phyloP scores from a whole-genome alignment of 2,113 vertebrate genomes.

The Argyrosomus japonicus region DNA sequence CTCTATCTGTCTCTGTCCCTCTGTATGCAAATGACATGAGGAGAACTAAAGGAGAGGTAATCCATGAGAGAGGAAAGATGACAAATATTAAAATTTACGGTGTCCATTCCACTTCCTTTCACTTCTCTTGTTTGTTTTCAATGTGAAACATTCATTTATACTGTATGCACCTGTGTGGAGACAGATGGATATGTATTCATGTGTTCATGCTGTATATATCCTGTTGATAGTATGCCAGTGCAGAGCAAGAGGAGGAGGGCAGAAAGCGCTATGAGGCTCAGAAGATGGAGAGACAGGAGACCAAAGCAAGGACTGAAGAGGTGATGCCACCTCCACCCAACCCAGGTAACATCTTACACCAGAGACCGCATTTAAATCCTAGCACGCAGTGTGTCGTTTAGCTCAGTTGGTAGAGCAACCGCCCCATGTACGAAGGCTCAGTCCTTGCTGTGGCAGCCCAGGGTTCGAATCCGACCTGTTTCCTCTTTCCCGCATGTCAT shows the following conservation, averaged over 20 bases:
- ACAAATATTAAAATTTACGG: slow-evolving; percentile 22
- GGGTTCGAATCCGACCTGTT: too few relatives aligned
- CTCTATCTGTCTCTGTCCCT: background rate
- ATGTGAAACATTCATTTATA: background rate
- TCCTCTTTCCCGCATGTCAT: too few relatives aligned
- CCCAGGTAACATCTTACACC: slow-evolving; percentile 83
- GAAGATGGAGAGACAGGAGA: slow-evolving; percentile 91
- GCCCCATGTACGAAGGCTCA: too few relatives aligned
- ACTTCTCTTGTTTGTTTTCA: slow-evolving; percentile 17
- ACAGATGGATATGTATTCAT: background rate
- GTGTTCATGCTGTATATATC: slow-evolving; percentile 14
- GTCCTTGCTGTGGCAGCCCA: too few relatives aligned
- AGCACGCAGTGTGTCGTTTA: too few relatives aligned
- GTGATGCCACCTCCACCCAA: slow-evolving; percentile 81
- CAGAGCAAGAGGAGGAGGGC: slow-evolving; percentile 90
- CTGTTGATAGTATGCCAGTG: slow-evolving; percentile 83
- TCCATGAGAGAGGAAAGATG: slow-evolving; percentile 19
- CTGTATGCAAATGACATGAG: background rate
- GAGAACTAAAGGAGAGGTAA: background rate
- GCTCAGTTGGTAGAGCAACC: too few relatives aligned
- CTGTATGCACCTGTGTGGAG: background rate
- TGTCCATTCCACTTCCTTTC: background rate
- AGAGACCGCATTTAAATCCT: background rate
- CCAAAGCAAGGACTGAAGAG: slow-evolving; percentile 87
- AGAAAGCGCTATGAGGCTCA: slow-evolving; percentile 93